phyloP scores from a whole-genome alignment of 1,140 invertebrate species.

The Ridgeia piscesae region DNA sequence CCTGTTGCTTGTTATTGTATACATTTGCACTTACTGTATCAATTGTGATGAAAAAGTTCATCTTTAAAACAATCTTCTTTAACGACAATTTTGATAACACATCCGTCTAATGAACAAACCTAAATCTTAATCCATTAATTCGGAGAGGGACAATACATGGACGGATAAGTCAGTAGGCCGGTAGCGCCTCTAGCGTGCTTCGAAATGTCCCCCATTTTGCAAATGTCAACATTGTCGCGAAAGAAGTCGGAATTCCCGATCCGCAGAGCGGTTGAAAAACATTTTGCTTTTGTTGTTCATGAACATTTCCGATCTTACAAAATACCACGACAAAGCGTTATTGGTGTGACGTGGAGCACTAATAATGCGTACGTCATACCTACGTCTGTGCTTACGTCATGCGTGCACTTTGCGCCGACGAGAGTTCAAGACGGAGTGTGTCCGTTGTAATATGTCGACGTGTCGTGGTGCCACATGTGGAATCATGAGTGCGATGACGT shows the following conservation, averaged over 20 bases:
- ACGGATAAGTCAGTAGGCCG: too few species aligned
- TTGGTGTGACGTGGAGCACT: neutral
- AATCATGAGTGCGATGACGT: neutral
- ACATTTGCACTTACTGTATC: too few species aligned
- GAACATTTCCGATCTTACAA: neutral
- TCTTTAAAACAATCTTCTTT: too few species aligned
- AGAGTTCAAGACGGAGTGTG: neutral
- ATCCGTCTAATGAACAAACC: too few species aligned
- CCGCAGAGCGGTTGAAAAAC: neutral
- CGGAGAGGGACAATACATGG: too few species aligned
- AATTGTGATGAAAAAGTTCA: too few species aligned
- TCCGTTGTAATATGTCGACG: neutral
- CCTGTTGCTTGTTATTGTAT: too few species aligned
- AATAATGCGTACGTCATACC: neutral
- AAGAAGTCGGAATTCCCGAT: neutral
- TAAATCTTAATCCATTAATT: too few species aligned
- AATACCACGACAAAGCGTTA: neutral
- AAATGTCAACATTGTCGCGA: neutral
- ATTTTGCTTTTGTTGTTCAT: neutral
- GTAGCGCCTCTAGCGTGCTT: too few species aligned
- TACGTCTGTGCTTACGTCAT: neutral
- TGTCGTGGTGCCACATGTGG: neutral
- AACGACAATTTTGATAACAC: too few species aligned
- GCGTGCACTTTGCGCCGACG: neutral
- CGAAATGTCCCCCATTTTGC: neutral